A percentile compares a stretch with the other conserved stretches of the same genome.
These are phyloP conservation scores for Nesospiza acunhae DNA, from an alignment of 2,113 vertebrate species.

Conservation along the genomic window DNA sequence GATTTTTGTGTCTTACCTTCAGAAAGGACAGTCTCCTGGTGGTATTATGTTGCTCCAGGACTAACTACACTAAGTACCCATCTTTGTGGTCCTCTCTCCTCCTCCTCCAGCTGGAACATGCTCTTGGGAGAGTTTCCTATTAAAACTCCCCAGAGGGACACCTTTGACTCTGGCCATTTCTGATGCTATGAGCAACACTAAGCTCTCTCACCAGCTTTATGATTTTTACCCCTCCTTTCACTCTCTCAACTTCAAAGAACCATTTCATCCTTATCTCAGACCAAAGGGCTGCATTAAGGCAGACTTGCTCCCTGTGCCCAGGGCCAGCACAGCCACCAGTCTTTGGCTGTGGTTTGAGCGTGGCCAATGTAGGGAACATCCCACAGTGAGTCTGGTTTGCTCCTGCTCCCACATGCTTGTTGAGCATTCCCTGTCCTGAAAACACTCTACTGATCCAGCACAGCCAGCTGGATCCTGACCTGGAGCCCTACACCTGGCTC, in stretches of 20 bases:
- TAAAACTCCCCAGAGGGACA: neutral
- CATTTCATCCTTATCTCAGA: neutral
- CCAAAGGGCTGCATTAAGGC: neutral
- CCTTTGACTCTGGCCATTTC: neutral
- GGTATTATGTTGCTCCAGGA: neutral
- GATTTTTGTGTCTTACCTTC: neutral
- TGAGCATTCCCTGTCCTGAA: neutral
- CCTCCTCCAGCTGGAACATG: neutral
- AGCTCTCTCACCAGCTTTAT: neutral
- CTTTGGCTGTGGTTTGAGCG: neutral
- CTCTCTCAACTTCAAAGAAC: neutral
- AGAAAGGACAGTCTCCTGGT: neutral
- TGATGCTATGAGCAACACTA: neutral
- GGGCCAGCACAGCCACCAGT: neutral
- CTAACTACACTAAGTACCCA: neutral
- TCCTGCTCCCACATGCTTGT: rapidly evolving
- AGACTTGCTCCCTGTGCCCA: neutral
- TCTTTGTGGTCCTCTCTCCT: neutral
- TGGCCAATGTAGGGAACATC: neutral
- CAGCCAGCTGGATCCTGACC: neutral
- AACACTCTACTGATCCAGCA: neutral
- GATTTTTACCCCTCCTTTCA: neutral
- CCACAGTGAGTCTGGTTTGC: neutral
- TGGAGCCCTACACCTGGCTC: neutral
- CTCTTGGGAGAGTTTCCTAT: neutral